Conservation (phyloP, 2,888 invertebrate species). For the Nebria salina region DNA sequence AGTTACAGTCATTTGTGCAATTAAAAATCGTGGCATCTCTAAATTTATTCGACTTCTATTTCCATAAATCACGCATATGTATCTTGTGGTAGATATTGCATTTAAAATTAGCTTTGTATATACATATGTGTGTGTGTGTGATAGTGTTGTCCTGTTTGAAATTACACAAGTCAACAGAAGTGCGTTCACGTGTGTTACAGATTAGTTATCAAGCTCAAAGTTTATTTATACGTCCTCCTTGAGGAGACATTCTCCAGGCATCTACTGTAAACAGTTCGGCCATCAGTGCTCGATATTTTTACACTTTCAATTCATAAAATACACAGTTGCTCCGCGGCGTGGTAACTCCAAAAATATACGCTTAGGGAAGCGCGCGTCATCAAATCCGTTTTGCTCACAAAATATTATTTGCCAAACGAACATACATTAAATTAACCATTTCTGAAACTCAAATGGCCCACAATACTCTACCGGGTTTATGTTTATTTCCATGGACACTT, state of each 20-base stretch:
- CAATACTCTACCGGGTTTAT: background rate
- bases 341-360: constrained; percentile 35
- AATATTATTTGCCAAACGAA: background rate
- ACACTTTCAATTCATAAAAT: constrained; percentile 56
- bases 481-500: background rate
- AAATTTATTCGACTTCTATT: background rate
- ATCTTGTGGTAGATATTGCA: background rate
- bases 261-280: constrained; percentile 58
- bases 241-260: constrained; percentile 60
- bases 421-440: no score
- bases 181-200: constrained; percentile 57
- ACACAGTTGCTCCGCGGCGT: constrained; percentile 50
- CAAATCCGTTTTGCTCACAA: background rate
- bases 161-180: constrained; percentile 54
- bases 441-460: background rate
- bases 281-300: constrained; percentile 59
- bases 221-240: constrained; percentile 59
- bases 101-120: constrained; percentile 27
- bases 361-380: constrained; percentile 8
- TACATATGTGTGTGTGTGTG: constrained; percentile 3
- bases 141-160: constrained; percentile 24
- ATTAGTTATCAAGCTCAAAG: constrained; percentile 57
- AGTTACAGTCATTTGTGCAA: background rate
- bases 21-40: background rate
- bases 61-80: background rate